A percentile compares a stretch with the other conserved stretches of the same genome.
Conservation (phyloP, 2,797 vertebrate species). For the Phalanger gymnotis region DNA sequence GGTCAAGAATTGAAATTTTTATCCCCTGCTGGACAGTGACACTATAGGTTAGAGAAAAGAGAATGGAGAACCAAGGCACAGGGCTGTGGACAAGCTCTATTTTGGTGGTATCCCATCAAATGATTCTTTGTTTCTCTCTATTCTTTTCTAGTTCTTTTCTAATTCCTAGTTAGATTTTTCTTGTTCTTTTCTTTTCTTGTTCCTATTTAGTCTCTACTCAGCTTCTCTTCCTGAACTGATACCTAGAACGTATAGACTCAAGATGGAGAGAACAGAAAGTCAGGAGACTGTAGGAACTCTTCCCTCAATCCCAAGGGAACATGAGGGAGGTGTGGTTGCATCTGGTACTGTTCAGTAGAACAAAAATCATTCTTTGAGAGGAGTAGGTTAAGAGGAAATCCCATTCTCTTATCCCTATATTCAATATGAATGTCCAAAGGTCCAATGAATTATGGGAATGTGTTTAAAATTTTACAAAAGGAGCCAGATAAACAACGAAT, state of each 20-base stretch:
- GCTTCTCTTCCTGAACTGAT: background rate
- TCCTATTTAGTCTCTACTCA: background rate
- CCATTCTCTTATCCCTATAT: background rate
- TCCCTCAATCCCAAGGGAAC: background rate
- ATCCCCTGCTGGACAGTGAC: background rate
- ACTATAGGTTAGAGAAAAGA: background rate
- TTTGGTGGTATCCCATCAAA: background rate
- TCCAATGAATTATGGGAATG: background rate
- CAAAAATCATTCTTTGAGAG: background rate
- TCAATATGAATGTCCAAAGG: background rate
- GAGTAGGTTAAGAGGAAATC: background rate
- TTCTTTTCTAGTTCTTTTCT: background rate
- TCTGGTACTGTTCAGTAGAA: background rate
- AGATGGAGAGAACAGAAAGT: background rate
- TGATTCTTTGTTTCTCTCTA: background rate
- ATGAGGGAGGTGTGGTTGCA: background rate
- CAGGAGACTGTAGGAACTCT: background rate
- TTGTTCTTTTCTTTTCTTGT: background rate
- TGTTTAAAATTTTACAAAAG: background rate
- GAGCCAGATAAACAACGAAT: background rate
- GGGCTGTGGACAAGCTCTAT: background rate
- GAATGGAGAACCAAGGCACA: background rate
- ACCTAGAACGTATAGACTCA: background rate
- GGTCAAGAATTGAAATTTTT: background rate
- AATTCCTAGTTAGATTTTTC: background rate